A percentile compares a stretch with the other conserved stretches of the same genome.
phyloP scores from a whole-genome alignment of 1,140 invertebrate species.

The Trichonephila inaurata region DNA sequence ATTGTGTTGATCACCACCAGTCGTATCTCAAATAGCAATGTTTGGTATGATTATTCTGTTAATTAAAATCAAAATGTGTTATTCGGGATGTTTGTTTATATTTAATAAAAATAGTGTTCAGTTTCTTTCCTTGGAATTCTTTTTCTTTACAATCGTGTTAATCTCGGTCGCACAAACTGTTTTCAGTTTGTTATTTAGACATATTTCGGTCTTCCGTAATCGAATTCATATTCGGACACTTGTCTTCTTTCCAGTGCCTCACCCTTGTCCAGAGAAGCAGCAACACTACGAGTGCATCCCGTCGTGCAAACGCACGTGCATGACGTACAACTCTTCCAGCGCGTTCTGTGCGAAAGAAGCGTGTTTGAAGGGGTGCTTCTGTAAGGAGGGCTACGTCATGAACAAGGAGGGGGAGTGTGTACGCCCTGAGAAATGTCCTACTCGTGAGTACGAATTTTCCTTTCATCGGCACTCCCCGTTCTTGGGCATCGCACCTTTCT shows the following conservation, averaged over 20 bases:
- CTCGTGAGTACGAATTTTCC: conserved; percentile 42
- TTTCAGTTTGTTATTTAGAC: no score
- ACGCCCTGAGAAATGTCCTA: conserved; percentile 41
- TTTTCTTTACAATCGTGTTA: no score
- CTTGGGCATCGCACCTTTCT: not conserved
- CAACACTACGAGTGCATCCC: conserved; percentile 43
- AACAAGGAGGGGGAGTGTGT: conserved; percentile 67
- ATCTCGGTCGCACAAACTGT: no score
- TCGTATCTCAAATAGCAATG: no score
- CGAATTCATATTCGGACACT: no score
- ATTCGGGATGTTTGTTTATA: no score
- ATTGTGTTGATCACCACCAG: no score
- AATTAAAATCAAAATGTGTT: no score
- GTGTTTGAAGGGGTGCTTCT: conserved; percentile 68
- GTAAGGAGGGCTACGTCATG: conserved; percentile 52
- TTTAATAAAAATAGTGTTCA: no score
- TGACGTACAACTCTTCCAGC: conserved; percentile 19
- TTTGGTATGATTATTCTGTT: no score
- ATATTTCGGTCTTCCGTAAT: not conserved
- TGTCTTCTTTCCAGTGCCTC: not conserved
- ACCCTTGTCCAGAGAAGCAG: conserved; percentile 10
- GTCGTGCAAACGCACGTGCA: conserved; percentile 46
- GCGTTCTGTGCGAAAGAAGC: not conserved
- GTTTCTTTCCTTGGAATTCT: no score
- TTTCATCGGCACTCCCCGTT: not conserved